Evolutionary conservation across 2,797 vertebrate genomes (phyloP), one percentile per base, ranked within the genome.

Genomic region (Channa striata): DNA sequence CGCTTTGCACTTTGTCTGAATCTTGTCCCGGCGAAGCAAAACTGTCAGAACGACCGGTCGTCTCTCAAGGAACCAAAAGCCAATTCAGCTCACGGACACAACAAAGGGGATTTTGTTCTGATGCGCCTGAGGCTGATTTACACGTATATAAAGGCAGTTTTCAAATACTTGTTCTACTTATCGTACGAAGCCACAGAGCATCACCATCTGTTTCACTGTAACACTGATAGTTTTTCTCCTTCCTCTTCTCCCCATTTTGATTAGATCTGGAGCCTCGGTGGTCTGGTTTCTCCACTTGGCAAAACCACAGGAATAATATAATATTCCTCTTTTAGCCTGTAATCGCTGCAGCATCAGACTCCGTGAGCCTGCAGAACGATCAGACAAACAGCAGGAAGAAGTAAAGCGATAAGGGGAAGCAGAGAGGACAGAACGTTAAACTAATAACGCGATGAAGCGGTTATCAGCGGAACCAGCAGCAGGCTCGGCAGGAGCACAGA

Each of bases 351-450:
- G 53, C 59, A 47, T 57, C 33, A 42, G 58, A 34, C 34, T 59
- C 43, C 30, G 34, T 30, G 16, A 53, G 49, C 43, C 73, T 20
- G 58, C 61, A 40, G 39, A 75, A 54, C 42, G 50, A 61, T 16
- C 68, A 52, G 20, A 62, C 47, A 66, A 67, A 59, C 59, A 69
- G 68, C 73, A 81, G 63, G 78, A 82, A 71, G 68, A 53, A 8
- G 43, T 16, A 12, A 66, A 46, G 58, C 53, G 81, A 77, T 82
- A 76, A 73, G 72, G 40, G 53, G 30, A 60, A 64, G 65, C 47
- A 30, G 51, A 36, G 65, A 47, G 30, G 61, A 61, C 30, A 47
- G 57, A 2, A 30, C 11, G 63, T 69, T 62, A 59, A 70, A 68
- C 53, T 62, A 74, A 80, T 76, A 70, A 82, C 20, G 71, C 34